Evolutionary conservation across 2,888 invertebrate species (phyloP).

Genomic region (Ceramica pisi): DNA sequence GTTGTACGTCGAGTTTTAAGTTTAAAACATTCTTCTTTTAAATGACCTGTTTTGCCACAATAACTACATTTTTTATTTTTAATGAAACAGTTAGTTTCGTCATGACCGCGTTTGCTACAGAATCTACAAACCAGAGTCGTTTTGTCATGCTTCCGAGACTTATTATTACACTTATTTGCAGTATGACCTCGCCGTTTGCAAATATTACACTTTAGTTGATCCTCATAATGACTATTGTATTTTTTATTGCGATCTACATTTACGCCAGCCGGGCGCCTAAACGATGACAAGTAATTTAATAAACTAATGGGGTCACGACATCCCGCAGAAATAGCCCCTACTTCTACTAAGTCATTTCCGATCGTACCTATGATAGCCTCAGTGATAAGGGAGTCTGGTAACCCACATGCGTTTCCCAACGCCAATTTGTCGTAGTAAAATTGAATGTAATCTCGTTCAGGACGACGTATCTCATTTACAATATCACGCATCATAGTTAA

Average conservation of each 20-base stretch:
- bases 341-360: constrained; percentile 3
- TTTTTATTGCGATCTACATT: too few species aligned
- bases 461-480: too few species aligned
- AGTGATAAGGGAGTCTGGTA: too few species aligned
- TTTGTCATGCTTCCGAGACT: too few species aligned
- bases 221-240: too few species aligned
- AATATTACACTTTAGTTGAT: constrained; percentile 12
- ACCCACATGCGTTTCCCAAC: too few species aligned
- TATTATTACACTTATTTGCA: too few species aligned
- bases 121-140: neutral
- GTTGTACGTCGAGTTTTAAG: neutral
- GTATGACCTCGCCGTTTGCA: too few species aligned
- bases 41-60: neutral
- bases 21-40: constrained; percentile 9
- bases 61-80: neutral
- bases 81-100: neutral
- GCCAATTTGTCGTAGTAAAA: too few species aligned
- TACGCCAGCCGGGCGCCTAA: too few species aligned
- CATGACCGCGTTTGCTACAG: neutral
- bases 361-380: constrained; percentile 1
- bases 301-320: neutral
- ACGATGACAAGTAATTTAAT: constrained; percentile 13
- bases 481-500: too few species aligned
- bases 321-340: constrained; percentile 20
- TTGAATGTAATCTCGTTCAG: too few species aligned